Percentiles rank a stretch among this genome's conserved stretches.
Evolutionary conservation across 2,113 vertebrate genomes (phyloP).

Genomic region (Solenodon paradoxus): DNA sequence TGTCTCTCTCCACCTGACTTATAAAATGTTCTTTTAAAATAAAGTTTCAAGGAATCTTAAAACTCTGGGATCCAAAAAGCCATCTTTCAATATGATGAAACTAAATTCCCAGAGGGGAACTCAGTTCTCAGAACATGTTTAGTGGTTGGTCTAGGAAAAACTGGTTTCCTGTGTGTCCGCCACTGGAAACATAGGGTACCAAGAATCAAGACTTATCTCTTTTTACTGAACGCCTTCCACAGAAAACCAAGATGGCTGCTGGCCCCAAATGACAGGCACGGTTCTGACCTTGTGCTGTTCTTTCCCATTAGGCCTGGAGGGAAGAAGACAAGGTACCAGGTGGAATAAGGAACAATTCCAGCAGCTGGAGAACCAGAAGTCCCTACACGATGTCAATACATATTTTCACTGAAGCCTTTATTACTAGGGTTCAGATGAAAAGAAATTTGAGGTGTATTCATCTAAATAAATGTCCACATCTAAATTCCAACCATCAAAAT

Average conservation of each 20-base stretch:
- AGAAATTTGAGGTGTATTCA: background rate
- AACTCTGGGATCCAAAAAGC: background rate
- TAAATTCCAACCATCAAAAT: background rate
- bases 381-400: background rate
- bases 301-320: background rate
- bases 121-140: too few relatives aligned
- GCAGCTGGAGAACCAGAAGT: background rate
- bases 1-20: too few relatives aligned
- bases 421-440: background rate
- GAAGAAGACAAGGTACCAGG: background rate
- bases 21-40: background rate
- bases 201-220: background rate
- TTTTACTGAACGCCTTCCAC: background rate
- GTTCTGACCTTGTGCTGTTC: background rate
- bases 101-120: background rate
- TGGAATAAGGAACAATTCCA: background rate
- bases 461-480: background rate
- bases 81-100: background rate
- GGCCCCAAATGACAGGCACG: background rate
- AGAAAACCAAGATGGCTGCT: background rate
- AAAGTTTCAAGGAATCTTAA: slow-evolving; percentile 2
- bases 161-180: background rate
- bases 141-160: background rate
- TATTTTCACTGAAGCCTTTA: background rate
- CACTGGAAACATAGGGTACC: too few relatives aligned